Evolutionary conservation across 2,888 invertebrate species (phyloP).

Genomic region (Folsomia manolachei): DNA sequence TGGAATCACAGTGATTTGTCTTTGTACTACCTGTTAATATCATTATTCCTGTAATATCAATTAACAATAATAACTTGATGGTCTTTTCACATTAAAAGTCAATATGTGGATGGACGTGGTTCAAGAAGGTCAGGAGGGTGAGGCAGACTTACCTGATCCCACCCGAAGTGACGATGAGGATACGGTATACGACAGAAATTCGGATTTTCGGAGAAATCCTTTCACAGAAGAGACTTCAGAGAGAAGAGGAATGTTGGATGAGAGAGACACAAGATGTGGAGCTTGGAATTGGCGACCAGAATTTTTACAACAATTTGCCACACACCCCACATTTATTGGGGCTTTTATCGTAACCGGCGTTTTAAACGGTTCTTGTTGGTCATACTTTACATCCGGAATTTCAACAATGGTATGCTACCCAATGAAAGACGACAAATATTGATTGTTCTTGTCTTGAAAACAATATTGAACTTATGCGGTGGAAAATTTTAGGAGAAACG

Average conservation of each 20-base stretch:
- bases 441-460: too few species aligned
- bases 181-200: conserved; percentile 36
- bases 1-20: too few species aligned
- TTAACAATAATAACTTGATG: neutral
- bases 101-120: conserved; percentile 35
- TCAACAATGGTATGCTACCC: too few species aligned
- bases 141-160: conserved; percentile 21
- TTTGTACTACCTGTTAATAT: too few species aligned
- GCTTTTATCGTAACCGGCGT: conserved; percentile 60
- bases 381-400: conserved; percentile 51
- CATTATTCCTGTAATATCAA: neutral
- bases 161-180: conserved; percentile 32
- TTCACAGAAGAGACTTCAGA: conserved; percentile 1
- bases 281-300: conserved; percentile 59
- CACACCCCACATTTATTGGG: conserved; percentile 60
- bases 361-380: conserved; percentile 43
- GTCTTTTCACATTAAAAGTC: neutral
- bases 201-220: conserved; percentile 25
- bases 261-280: conserved; percentile 57
- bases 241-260: conserved; percentile 23
- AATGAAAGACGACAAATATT: too few species aligned
- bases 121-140: conserved; percentile 22
- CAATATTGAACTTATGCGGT: too few species aligned
- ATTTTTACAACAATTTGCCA: conserved; percentile 63
- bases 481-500: too few species aligned